phyloP scores from a whole-genome alignment of 2,113 vertebrate species.

The Calonectris borealis region DNA sequence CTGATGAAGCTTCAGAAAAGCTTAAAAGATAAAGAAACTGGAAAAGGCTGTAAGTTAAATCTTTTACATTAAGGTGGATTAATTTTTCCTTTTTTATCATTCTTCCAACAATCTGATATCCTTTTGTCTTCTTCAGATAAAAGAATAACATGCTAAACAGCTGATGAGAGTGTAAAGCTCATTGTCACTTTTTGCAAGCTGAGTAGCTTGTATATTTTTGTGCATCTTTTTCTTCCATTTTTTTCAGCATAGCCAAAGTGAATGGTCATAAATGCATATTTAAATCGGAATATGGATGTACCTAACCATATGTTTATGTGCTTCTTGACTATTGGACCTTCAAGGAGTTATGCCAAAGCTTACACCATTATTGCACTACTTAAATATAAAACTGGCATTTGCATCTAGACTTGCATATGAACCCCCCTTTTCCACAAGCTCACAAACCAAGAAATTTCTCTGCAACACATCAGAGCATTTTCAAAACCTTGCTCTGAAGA shows the following conservation, averaged over 20 bases:
- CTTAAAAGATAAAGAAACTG: constrained; percentile 6
- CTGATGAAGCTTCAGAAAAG: not conserved
- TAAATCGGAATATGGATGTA: not conserved
- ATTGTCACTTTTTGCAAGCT: not conserved
- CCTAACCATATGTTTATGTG: not conserved
- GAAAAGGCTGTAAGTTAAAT: not conserved
- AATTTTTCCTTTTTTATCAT: not conserved
- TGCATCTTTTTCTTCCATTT: not conserved
- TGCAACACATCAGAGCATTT: not conserved
- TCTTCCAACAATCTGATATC: not conserved
- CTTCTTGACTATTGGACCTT: not conserved
- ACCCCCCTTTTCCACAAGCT: not conserved
- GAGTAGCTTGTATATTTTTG: not conserved
- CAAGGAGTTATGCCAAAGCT: not conserved
- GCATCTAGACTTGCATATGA: not conserved
- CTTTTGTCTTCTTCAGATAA: not conserved
- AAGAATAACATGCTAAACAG: not conserved
- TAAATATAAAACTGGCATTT: not conserved
- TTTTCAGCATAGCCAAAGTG: not conserved
- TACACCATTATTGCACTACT: not conserved
- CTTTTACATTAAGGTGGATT: not conserved
- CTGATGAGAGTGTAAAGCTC: not conserved
- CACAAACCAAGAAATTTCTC: not conserved
- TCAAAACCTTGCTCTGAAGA: not conserved
- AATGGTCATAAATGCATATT: not conserved